Base-by-base conservation (phyloP, 2,888 invertebrate genomes). In the Microchrysa polita region DNA sequence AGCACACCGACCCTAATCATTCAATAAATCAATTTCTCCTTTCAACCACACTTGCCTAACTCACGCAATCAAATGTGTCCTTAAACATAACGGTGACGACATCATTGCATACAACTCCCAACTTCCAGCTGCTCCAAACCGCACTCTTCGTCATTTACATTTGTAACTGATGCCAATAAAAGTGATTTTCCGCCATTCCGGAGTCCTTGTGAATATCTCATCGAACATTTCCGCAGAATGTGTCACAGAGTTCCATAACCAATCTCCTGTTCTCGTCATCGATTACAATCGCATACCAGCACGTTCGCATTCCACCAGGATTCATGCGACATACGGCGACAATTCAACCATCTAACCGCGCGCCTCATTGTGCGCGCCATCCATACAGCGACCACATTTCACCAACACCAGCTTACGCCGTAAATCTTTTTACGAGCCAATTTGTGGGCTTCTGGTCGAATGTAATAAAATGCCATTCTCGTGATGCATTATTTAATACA, bases 401-500 rank as follows among this genome's bases (percentile, higher is more conserved):
- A 20, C 65, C 65, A 48, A 44, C 65, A 65, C 44, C 65, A 22
- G 44, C 65, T 55, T 20, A 65, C 2, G 22, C 65, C 12, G 44
- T 65, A 65, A 65, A 65, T 65, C 65, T 65, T 65, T 65, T 65
- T 65, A 65, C 48, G 44, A 65, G 48, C 65, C 65, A 65, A 65
- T 65, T 65, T 65, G 65, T 48, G 65, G 65, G 65, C 48, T 65
- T 48, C 65, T 65, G 65, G 65, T 65, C 48, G 65, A 65, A 65
- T 65, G 65, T 65, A 65, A 65, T 65, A 65, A 65, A 65, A 65
- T 65, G 65, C 65, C 44, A 65, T 44, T 65, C 65, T 65, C 44
- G 42, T 48, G 65, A 65, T 65, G 65, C 65, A 65, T 65, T 65
- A 65, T 65, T 65, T 65, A 65, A 65, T 65, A 65, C 65, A 65